These are phyloP conservation scores for Phortica okadai DNA, from an alignment of 2,888 invertebrate species.

Conservation along the genomic window DNA sequence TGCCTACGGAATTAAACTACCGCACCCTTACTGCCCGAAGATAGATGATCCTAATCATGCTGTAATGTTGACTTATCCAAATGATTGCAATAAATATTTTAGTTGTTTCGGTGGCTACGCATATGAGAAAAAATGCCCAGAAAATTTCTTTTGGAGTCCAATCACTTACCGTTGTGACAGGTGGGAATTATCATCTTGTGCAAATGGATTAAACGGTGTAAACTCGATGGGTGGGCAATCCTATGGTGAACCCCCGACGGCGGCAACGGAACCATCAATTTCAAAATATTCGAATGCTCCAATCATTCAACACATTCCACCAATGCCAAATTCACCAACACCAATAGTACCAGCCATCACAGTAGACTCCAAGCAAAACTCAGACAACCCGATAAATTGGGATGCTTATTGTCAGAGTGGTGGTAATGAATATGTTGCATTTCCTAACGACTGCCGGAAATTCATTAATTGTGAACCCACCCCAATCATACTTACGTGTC, in stretches of 20 bases:
- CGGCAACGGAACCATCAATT: constrained; percentile 33
- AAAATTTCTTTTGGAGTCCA: constrained; percentile 63
- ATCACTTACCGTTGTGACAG: constrained; percentile 66
- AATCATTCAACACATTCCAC: background rate
- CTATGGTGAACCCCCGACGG: background rate
- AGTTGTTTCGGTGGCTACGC: constrained; percentile 61
- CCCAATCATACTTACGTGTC: constrained; percentile 56
- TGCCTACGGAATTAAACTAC: constrained; percentile 26
- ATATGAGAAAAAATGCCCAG: constrained; percentile 57
- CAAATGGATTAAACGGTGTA: background rate
- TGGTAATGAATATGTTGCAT: constrained; percentile 49
- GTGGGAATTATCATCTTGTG: constrained; percentile 57
- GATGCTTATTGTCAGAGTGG: background rate
- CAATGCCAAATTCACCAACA: background rate
- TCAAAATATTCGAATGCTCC: constrained; percentile 17
- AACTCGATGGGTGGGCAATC: background rate
- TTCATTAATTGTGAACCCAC: constrained; percentile 67
- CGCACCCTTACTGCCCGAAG: constrained; percentile 52
- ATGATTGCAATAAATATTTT: constrained; percentile 68
- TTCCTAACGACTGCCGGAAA: constrained; percentile 67
- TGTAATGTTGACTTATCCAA: constrained; percentile 57
- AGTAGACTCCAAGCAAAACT: background rate
- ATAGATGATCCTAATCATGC: constrained; percentile 62
- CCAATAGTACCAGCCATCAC: constrained; percentile 13
- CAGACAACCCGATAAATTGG: background rate